Percentiles rank a stretch among this genome's conserved stretches.
These are phyloP conservation scores for Hydrolagus colliei DNA, from an alignment of 2,797 vertebrate genomes.

Conservation along the genomic window DNA sequence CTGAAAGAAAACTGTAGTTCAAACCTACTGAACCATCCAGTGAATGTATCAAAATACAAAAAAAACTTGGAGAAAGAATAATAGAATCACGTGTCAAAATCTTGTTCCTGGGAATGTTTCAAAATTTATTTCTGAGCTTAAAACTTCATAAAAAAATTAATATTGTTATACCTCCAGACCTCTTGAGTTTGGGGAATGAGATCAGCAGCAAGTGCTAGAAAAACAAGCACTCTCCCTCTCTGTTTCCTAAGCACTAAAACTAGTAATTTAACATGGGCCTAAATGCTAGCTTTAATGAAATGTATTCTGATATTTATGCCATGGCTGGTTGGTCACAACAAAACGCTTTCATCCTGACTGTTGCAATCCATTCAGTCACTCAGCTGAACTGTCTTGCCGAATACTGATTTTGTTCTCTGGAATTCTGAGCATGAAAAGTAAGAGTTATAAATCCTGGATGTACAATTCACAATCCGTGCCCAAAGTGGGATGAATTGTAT, in stretches of 20 bases:
- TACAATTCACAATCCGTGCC: slow-evolving; percentile 30
- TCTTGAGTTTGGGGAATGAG: no score
- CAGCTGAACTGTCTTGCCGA: slow-evolving; percentile 26
- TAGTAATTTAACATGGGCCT: neutral
- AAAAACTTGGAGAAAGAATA: no score
- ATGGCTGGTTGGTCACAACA: slow-evolving; percentile 5
- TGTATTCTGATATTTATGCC: neutral
- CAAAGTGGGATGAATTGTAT: neutral
- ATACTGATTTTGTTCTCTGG: slow-evolving; percentile 32
- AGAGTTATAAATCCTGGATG: slow-evolving; percentile 21
- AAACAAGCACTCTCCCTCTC: no score
- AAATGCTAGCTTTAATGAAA: slow-evolving; percentile 14
- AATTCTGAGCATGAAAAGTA: slow-evolving; percentile 32
- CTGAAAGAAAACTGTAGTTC: no score
- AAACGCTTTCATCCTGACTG: slow-evolving; percentile 33
- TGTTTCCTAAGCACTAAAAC: neutral
- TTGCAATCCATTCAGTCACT: slow-evolving; percentile 35
- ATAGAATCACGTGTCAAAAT: no score
- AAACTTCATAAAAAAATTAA: no score
- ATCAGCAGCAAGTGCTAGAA: no score
- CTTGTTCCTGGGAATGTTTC: no score
- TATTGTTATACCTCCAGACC: no score
- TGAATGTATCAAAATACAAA: no score
- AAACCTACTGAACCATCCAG: no score
- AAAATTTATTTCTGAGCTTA: no score